Evolutionary conservation across 2,888 invertebrate genomes (phyloP), one percentile per base, ranked within the genome.

Genomic region (Dryobotodes eremita): DNA sequence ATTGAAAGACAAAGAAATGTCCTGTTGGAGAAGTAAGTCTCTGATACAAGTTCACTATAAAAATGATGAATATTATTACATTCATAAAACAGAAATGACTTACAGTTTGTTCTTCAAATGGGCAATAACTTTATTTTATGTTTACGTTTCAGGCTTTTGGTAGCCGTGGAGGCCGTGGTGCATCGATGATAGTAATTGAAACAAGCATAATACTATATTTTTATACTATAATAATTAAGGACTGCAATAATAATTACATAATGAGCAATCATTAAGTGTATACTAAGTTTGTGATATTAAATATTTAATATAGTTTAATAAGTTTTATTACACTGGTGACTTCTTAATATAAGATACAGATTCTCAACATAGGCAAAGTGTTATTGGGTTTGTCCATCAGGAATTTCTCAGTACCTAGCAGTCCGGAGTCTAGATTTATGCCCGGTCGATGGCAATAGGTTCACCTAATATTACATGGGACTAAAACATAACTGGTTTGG

Each of bases 1-100:
- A 91, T 94, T 82, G 94, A 94, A 88, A 93, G 89, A 78, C 94
- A 94, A 80, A 92, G 94, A 80, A 94, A 94, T 90, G 79, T 88
- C 15, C 87, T 94, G 79, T 88, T 94, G 78, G 94, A 94, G 86
- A 94, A 94, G 94, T 94, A 90, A 86, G 92, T 89, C 73, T 59
- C 61, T 11, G 17, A 5, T 46, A n/a, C 31, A 53, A 26, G 15
- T 31, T 70, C 2, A 57, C 1, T 6, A 31, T 20, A 23, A 55
- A 57, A 48, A 42, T 1, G 1, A 48, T 55, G 0, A n/a, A 53
- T 48, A 5, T 74, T 26, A 20, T 7, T 42, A 11, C 0, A 36
- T 26, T 17, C 2, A 0, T 31, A 36, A 75, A 75, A 1, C 11
- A 71, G 26, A 46, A 23, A 11, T 31, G 0, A n/a, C 36, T 20